Evolutionary conservation across 92 coral and sea anemone genomes (phyloP), one percentile per base, ranked within the genome.

Genomic region (Siderastrea radians): DNA sequence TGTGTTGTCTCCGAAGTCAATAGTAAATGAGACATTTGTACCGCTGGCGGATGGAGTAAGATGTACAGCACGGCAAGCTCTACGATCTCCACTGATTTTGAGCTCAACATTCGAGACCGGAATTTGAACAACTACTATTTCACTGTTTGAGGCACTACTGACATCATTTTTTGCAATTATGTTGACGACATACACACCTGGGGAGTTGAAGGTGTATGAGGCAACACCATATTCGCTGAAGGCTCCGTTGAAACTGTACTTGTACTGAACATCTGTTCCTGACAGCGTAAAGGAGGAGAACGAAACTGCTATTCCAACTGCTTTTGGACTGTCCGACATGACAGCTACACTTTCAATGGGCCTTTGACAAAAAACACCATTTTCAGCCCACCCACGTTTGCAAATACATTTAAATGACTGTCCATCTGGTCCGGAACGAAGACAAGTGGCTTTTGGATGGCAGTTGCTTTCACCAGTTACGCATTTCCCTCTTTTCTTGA

Each of bases 371-470:
- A 16, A 68, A 10, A 80, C n/a, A 6, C 95, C 95, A 49, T 84
- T 51, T 13, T 92, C 95, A 26, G 45, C n/a, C 95, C 95, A 92
- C 10, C 95, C 95, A n/a, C 87, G 75, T 68, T 82, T 92, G 44
- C 92, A 92, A 8, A 79, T 51, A 61, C 95, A 92, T 59, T 72
- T 68, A 58, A 84, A 92, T 5, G 92, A 88, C 49, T 84, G 92
- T 1, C 92, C 92, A 5, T 88, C 86, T 51, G 79, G 57, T 68
- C 92, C 94, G 12, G 83, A 55, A 16, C 92, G 88, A 72, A 92
- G 62, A 26, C 95, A 92, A 5, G 89, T 92, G 46, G 95, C 95
- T 19, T 92, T 84, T 0, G 93, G 92, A 61, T 92, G 95, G 84
- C 95, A 92, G 68, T 88, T 81, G 60, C 88, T 79, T 73, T 92